Conservation (phyloP, 2,113 vertebrate species). For the Turnix velox region DNA sequence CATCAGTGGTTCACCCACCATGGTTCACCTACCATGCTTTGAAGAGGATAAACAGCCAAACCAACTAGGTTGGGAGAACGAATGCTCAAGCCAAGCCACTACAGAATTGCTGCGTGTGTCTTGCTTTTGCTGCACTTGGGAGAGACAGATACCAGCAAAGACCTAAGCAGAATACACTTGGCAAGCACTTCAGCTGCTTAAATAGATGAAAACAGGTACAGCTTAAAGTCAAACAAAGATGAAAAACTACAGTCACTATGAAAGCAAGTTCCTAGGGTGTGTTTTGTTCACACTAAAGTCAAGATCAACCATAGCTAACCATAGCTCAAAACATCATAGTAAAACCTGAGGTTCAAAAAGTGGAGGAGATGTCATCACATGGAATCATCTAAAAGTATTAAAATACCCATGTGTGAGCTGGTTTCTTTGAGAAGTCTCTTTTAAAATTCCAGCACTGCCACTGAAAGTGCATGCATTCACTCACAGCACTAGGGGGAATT, state of each 20-base stretch:
- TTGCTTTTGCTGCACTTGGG: not conserved
- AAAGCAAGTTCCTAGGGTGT: not conserved
- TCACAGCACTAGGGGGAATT: not conserved
- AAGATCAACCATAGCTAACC: not conserved
- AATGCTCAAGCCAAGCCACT: not conserved
- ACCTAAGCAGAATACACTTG: not conserved
- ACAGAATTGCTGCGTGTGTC: not conserved
- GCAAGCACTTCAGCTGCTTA: not conserved
- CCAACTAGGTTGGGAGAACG: not conserved
- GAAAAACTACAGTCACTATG: not conserved
- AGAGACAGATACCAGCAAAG: not conserved
- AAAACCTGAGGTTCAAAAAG: not conserved
- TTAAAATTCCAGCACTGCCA: not conserved
- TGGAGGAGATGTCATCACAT: not conserved
- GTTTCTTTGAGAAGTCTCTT: not conserved
- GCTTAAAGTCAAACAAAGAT: conserved; percentile 5
- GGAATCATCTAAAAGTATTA: not conserved
- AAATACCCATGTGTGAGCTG: not conserved
- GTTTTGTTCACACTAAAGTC: not conserved
- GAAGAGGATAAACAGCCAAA: not conserved
- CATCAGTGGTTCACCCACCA: not conserved
- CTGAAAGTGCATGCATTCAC: not conserved
- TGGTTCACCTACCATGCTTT: not conserved
- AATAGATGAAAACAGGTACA: not conserved
- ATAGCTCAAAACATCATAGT: not conserved